Evolutionary conservation across 2,797 vertebrate genomes (phyloP).

Genomic region (Cyclopterus lumpus): DNA sequence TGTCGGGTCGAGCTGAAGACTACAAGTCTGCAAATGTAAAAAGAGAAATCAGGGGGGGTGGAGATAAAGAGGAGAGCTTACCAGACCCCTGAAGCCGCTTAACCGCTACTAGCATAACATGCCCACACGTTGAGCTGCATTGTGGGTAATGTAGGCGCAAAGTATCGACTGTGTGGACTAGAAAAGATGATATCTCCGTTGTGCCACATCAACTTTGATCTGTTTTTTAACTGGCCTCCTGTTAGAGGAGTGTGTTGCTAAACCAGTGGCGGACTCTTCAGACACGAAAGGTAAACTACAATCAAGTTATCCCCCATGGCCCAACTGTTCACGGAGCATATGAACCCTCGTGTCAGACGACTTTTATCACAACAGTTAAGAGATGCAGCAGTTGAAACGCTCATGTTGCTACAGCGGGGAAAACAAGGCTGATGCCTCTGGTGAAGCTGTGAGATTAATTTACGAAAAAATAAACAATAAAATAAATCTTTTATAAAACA

Average conservation of each 20-base stretch:
- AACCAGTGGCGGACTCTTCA: neutral
- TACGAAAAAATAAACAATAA: slow-evolving; percentile 44
- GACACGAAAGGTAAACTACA: slow-evolving; percentile 5
- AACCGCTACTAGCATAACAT: neutral
- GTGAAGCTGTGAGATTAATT: neutral
- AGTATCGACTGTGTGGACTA: neutral
- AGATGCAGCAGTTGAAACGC: slow-evolving; percentile 5
- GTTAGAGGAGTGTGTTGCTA: neutral
- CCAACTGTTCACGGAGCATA: too few species aligned
- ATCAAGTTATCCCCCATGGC: neutral
- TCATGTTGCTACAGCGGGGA: slow-evolving; percentile 6
- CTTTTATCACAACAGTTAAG: neutral
- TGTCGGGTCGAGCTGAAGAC: neutral
- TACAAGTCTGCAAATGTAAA: too few species aligned
- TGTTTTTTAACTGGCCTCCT: neutral
- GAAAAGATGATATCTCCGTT: neutral
- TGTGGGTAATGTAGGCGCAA: slow-evolving; percentile 9
- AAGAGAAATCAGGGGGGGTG: neutral
- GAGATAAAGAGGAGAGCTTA: neutral
- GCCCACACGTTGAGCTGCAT: neutral
- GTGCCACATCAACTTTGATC: neutral
- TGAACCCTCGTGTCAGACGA: neutral
- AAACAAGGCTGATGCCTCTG: neutral
- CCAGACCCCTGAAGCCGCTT: neutral
- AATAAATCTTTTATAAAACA: slow-evolving; percentile 57